These are phyloP conservation scores for Metopolophium dirhodum DNA, from an alignment of 1,140 invertebrate species.

Conservation along the genomic window DNA sequence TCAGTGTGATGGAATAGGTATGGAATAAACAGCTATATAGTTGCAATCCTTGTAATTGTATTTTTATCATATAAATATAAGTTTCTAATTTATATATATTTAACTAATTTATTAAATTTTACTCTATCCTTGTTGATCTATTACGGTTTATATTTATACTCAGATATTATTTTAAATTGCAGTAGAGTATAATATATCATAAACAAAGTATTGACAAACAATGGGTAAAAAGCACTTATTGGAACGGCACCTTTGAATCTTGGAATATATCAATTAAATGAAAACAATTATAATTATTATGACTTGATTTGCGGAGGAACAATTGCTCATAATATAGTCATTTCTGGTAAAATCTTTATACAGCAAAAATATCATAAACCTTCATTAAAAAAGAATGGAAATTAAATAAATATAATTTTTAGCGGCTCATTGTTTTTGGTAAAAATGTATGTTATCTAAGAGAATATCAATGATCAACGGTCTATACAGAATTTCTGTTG, in stretches of 20 bases:
- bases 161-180: neutral
- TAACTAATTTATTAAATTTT: too few relatives aligned
- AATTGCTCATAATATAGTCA: neutral
- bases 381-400: too few relatives aligned
- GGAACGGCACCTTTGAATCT: slow-evolving; percentile 34
- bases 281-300: neutral
- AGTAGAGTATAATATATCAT: neutral
- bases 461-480: neutral
- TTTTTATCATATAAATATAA: neutral
- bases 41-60: slow-evolving; percentile 3
- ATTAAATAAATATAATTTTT: neutral
- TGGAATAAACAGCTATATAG: neutral
- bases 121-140: too few relatives aligned
- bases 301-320: slow-evolving; percentile 28
- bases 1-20: neutral
- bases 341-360: neutral
- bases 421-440: slow-evolving; percentile 29
- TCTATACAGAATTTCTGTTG: slow-evolving; percentile 12
- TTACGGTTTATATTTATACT: too few relatives aligned
- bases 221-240: neutral
- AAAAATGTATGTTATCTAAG: neutral
- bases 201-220: neutral
- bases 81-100: too few relatives aligned
- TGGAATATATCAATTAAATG: neutral
- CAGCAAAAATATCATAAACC: neutral